These are phyloP conservation scores for Ibidorhyncha struthersii DNA, from an alignment of 2,113 vertebrate genomes.

Conservation along the genomic window DNA sequence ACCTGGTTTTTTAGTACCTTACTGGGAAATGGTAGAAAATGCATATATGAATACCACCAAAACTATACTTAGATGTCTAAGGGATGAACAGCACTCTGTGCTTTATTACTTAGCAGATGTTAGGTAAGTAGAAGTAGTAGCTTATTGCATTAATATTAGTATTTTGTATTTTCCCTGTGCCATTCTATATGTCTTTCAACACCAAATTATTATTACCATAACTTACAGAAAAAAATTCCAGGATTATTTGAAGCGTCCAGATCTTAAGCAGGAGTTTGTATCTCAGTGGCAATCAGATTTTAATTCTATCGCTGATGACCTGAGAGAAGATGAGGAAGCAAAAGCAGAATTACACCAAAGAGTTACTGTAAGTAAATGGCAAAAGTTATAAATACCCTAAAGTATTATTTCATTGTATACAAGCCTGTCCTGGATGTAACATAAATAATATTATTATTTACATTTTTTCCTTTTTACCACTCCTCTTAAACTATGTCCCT, in stretches of 20 bases:
- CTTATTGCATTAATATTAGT: background rate
- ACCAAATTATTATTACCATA: background rate
- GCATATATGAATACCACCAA: constrained; percentile 81
- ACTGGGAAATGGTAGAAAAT: constrained; percentile 84
- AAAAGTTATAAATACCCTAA: background rate
- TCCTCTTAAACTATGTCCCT: background rate
- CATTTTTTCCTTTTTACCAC: background rate
- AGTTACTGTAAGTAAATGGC: constrained; percentile 80
- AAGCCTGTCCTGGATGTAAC: background rate
- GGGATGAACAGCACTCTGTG: constrained; percentile 70
- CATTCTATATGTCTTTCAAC: background rate
- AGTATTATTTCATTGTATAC: background rate
- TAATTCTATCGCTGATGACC: constrained; percentile 84
- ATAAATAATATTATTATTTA: background rate
- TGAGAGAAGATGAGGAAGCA: constrained; percentile 86
- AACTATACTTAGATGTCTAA: constrained; percentile 82
- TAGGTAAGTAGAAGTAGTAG: constrained; percentile 73
- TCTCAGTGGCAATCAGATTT: constrained; percentile 88
- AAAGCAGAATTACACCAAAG: constrained; percentile 90
- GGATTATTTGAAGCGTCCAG: constrained; percentile 81
- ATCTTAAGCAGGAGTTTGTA: constrained; percentile 89
- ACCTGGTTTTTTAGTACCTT: constrained; percentile 75
- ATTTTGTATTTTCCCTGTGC: background rate
- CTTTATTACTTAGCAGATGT: constrained; percentile 79
- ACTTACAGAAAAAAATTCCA: constrained; percentile 83